Base-by-base conservation (phyloP, 35 echinoderm and acorn worm species). In the Amphiura filiformis region DNA sequence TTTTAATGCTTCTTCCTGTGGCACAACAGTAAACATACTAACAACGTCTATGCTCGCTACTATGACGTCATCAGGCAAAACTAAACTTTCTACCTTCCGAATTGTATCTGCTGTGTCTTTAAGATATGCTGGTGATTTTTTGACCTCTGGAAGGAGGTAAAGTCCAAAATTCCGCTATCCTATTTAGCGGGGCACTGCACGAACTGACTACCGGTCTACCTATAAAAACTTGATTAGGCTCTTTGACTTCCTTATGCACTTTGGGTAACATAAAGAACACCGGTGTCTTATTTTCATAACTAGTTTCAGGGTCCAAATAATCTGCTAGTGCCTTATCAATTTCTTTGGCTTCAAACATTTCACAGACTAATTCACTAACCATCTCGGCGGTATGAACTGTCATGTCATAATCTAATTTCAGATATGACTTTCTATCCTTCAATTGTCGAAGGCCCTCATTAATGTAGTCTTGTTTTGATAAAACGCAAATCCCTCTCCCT, bases 401-500 rank as follows among this genome's bases (percentile, higher is more conserved):
- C 7, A 70, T 70, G 61, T 70, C 61, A 30, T 26, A 15, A 70
- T 70, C 61, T 26, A 70, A 30, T n/a, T 70, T 52, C 7, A 70
- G 26, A 30, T 70, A 70, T 13, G 61, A 70, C 26, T 70, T 70
- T 70, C 61, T 70, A 52, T 70, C 56, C 13, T 42, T 56, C 37
- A 65, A 26, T 32, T 83, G 81, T 30, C 81, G 17, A 13, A 47
- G 38, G 5, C 31, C 35, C 31, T 84, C 82, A 31, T 30, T 37
- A 20, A 35, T 65, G 36, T 84, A 84, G 52, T 84, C 82, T 32
- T 26, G 37, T 5, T 1, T 57, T 9, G 47, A 57, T 7, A 84
- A 0, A 1, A 84, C 57, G 15, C 42, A 47, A 36, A 84, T 84
- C 22, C 82, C 82, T 26, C 82, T 84, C 28, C 82, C 82, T 20